Evolutionary conservation across 2,888 invertebrate species (phyloP), one percentile per base, ranked within the genome.

Genomic region (Dysmachus trigonus): DNA sequence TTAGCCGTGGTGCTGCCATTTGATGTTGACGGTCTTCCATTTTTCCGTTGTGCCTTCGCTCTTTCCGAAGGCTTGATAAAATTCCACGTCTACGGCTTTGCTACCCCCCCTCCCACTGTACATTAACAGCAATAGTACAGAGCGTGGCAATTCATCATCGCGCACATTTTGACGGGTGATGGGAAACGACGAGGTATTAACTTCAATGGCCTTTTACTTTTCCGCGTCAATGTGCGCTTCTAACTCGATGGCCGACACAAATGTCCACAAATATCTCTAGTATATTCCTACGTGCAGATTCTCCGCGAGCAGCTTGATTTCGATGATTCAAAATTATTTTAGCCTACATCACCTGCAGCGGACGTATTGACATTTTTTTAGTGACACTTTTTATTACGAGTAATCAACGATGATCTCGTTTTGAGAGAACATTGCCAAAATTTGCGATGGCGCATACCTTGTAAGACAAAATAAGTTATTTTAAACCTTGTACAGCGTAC

Each of bases 21-120:
- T 82, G 62, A 82, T 71, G 82, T 82, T 10, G 82, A 82, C 82
- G 71, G 82, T 71, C 82, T 82, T 18, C 53, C 82, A 71, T 82
- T 82, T 82, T 82, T 62, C 62, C 62, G 62, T 62, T 82, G 31
- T 62, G 53, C 53, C n/a, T 73, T 62, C 27, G 22, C 7, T 10
- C 22, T 10, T 31, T 71, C 33, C 62, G 13, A 62, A 13, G 6
- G 27, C 31, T 82, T 71, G 82, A 82, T 82, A 71, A 82, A 82
- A 82, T 30, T 53, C 8, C 62, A 30, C 62, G 31, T 35, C 22
- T n/a, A 5, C n/a, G 22, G 22, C 30, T 15, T 22, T 18, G 30
- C 38, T 79, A 51, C 27, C 79, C 79, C 35, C 38, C 2, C 53
- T 2, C 27, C 62, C 18, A n/a, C 51, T 79, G 31, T 7, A 18